Evolutionary conservation across 2,888 invertebrate genomes (phyloP).

Genomic region (Mythimna pallens): DNA sequence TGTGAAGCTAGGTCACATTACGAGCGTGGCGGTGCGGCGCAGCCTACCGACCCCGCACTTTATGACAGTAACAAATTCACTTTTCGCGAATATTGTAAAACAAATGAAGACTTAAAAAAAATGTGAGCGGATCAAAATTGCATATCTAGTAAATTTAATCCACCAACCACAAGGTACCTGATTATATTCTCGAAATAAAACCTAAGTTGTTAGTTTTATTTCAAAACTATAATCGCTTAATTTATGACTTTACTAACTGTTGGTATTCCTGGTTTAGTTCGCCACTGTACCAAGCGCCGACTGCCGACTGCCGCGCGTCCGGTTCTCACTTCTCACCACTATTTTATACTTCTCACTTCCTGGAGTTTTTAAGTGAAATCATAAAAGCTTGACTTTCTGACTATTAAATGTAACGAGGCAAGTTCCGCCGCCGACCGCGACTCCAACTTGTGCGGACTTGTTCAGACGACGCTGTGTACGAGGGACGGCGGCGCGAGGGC

Average conservation of each 20-base stretch:
- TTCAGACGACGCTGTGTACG: neutral
- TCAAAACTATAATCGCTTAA: no score
- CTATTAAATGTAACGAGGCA: constrained; percentile 66
- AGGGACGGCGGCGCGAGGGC: neutral
- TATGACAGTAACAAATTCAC: no score
- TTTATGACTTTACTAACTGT: neutral
- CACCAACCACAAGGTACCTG: no score
- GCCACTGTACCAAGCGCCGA: neutral
- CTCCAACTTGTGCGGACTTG: constrained; percentile 32
- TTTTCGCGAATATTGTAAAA: no score
- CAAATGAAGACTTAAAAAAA: no score
- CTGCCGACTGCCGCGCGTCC: constrained; percentile 11
- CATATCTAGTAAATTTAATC: no score
- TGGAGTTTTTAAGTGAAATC: constrained; percentile 64
- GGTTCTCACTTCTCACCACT: constrained; percentile 48
- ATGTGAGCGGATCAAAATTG: no score
- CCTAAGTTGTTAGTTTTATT: neutral
- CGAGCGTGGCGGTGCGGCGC: neutral
- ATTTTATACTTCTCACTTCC: constrained; percentile 59
- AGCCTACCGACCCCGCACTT: no score
- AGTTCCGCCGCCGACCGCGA: constrained; percentile 49
- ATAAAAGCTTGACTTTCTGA: constrained; percentile 66
- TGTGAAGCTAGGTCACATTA: neutral
- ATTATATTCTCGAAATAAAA: neutral
- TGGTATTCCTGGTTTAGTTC: neutral